Evolutionary conservation across 2,888 invertebrate species (phyloP).

Genomic region (Pseudococcus longispinus): DNA sequence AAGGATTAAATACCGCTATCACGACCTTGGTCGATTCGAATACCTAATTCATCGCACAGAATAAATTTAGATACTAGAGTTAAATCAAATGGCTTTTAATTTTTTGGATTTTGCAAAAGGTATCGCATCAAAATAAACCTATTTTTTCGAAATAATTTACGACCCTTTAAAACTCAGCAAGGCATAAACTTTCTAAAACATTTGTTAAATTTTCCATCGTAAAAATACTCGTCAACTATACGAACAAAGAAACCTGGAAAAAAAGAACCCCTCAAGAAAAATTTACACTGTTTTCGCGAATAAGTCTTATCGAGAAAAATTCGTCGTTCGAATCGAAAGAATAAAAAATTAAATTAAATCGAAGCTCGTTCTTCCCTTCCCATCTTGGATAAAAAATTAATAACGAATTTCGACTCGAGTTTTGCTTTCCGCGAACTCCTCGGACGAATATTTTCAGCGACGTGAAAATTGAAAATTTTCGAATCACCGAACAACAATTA

Average conservation of each 20-base stretch:
- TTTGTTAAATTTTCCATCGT: neutral
- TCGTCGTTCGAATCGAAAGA: neutral
- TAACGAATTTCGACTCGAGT: neutral
- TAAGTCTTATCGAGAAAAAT: neutral
- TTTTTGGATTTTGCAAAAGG: too few relatives aligned
- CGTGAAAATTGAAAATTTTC: conserved; percentile 22
- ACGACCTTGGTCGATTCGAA: too few relatives aligned
- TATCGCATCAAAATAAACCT: too few relatives aligned
- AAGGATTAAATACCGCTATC: too few relatives aligned
- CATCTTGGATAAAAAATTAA: neutral
- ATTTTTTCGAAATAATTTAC: too few relatives aligned
- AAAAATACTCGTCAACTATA: neutral
- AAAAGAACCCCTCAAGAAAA: neutral
- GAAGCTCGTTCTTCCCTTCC: conserved; percentile 1
- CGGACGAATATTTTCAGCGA: neutral
- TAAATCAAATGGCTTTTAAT: too few relatives aligned
- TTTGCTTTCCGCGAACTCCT: neutral
- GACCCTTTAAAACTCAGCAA: too few relatives aligned
- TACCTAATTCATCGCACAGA: too few relatives aligned
- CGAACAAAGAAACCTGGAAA: neutral
- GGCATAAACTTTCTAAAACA: too few relatives aligned
- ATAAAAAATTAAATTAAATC: neutral
- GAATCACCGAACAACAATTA: conserved; percentile 20
- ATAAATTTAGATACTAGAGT: too few relatives aligned
- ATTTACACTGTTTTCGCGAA: neutral